A percentile compares a stretch with the other conserved stretches of the same genome.
These are phyloP conservation scores for Resseliella maxima DNA, from an alignment of 2,888 invertebrate genomes.

Conservation along the genomic window DNA sequence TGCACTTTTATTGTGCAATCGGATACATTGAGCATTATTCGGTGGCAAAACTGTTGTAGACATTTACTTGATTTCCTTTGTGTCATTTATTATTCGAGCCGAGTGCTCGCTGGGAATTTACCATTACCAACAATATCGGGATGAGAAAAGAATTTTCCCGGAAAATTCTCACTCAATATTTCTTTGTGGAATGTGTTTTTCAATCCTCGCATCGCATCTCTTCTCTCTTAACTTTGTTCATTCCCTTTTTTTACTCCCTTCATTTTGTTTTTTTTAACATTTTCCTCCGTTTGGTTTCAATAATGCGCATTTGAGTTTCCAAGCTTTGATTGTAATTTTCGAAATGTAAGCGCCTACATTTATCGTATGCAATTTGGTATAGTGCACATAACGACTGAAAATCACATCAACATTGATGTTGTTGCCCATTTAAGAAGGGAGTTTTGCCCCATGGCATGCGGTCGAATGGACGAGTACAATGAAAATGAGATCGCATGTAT, in stretches of 20 bases:
- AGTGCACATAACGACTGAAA: neutral
- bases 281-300: neutral
- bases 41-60: neutral
- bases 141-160: neutral
- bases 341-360: neutral
- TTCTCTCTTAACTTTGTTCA: too few species aligned
- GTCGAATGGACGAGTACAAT: neutral
- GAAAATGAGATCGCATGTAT: conserved; percentile 6
- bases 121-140: too few species aligned
- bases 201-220: too few species aligned
- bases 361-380: neutral
- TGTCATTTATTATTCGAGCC: conserved; percentile 32
- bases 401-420: neutral
- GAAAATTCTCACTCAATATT: neutral
- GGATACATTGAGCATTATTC: conserved; percentile 29
- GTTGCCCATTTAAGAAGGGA: neutral
- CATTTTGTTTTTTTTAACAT: neutral
- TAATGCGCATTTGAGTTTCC: neutral
- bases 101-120: neutral
- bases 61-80: conserved; percentile 34
- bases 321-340: conserved; percentile 26
- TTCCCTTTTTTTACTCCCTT: neutral
- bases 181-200: neutral
- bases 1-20: conserved; percentile 15
- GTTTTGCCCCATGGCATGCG: neutral